These are phyloP conservation scores for Diglossa cyanea DNA, from an alignment of 2,797 vertebrate genomes.

Conservation along the genomic window DNA sequence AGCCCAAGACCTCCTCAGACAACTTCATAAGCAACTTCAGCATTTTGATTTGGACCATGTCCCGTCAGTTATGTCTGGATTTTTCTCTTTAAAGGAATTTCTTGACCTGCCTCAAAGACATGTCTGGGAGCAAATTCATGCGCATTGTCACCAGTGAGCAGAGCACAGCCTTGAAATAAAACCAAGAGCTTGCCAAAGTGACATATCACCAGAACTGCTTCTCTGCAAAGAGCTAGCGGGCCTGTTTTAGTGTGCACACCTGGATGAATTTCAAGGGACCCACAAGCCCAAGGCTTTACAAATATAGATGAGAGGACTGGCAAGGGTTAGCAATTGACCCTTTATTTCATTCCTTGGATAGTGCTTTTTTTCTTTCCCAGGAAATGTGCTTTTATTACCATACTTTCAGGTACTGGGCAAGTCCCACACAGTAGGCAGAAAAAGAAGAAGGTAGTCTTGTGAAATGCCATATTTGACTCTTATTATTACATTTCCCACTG, in stretches of 20 bases:
- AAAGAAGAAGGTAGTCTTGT: neutral
- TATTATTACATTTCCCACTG: neutral
- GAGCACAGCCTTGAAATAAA: neutral
- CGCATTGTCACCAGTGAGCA: neutral
- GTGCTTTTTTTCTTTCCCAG: neutral
- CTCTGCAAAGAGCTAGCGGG: neutral
- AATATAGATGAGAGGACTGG: neutral
- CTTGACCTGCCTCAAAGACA: neutral
- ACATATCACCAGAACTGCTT: neutral
- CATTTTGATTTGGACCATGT: neutral
- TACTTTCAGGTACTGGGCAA: neutral
- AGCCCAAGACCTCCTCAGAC: neutral
- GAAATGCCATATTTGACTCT: neutral
- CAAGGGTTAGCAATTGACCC: neutral
- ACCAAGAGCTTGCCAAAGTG: neutral
- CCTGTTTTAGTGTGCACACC: neutral
- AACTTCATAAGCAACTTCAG: neutral
- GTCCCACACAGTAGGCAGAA: neutral
- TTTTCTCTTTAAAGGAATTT: neutral
- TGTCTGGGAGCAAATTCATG: neutral
- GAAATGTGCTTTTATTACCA: neutral
- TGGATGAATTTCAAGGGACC: neutral
- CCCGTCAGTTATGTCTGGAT: neutral
- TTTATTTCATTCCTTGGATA: neutral
- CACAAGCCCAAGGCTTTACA: neutral